Conservation (phyloP, 2,113 vertebrate genomes). For the Scortum barcoo region DNA sequence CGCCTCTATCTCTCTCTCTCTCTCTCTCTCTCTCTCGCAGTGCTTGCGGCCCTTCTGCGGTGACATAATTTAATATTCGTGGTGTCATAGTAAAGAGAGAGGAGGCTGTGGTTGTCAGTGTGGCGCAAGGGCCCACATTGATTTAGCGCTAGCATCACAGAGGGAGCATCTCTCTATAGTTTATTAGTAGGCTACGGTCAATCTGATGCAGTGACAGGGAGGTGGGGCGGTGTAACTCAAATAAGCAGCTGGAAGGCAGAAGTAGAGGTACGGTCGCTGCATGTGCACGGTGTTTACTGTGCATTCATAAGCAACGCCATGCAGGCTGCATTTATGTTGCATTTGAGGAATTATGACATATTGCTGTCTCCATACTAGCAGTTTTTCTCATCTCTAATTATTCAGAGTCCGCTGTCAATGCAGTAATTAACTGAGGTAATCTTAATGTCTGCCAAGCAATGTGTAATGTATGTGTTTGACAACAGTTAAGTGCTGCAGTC, state of each 20-base stretch:
- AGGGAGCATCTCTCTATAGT: slow-evolving; percentile 76
- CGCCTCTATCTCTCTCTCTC: background rate
- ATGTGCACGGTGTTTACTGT: slow-evolving; percentile 21
- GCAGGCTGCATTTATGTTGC: background rate
- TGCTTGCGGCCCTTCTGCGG: slow-evolving; percentile 55
- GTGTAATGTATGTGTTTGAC: slow-evolving; percentile 42
- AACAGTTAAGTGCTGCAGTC: slow-evolving; percentile 38
- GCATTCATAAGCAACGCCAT: background rate
- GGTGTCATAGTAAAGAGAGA: slow-evolving; percentile 78
- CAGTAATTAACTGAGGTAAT: slow-evolving; percentile 39
- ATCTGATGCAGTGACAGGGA: slow-evolving; percentile 70
- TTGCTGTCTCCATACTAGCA: background rate
- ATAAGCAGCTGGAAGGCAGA: slow-evolving; percentile 62
- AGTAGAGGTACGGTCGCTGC: slow-evolving; percentile 9
- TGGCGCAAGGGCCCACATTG: slow-evolving; percentile 64
- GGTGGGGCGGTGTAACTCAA: slow-evolving; percentile 49
- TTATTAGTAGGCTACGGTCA: slow-evolving; percentile 77
- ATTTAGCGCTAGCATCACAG: slow-evolving; percentile 77
- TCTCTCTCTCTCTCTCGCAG: slow-evolving; percentile 14
- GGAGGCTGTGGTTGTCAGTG: slow-evolving; percentile 75
- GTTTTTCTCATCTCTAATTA: slow-evolving; percentile 36
- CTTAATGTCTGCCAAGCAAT: slow-evolving; percentile 21
- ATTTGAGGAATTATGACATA: slow-evolving; percentile 8
- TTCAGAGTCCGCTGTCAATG: slow-evolving; percentile 11
- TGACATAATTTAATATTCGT: slow-evolving; percentile 80